Base-by-base conservation (phyloP, 2,113 vertebrate species). In the Manacus vitellinus region DNA sequence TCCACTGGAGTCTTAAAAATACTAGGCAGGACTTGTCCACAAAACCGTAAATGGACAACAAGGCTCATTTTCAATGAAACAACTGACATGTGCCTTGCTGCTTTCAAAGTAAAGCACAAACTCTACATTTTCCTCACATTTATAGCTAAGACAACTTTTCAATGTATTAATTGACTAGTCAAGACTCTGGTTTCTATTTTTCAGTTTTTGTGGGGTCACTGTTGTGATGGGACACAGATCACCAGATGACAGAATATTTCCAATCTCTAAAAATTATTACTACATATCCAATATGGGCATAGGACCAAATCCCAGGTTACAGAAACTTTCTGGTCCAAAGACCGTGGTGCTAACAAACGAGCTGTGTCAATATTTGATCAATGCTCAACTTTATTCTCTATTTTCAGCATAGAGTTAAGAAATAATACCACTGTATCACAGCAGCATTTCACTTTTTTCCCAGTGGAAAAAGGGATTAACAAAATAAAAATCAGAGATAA, bases 291-390 rank as follows among this genome's bases (percentile, higher is more conserved):
- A 20, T 19, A 56, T 28, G 23, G 94, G 90, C 92, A 93, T 0
- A 41, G 35, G 37, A 77, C n/a, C 83, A 95, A 95, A 94, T 78
- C 61, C 52, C 79, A 87, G 20, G 41, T 93, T 84, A 95, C 5
- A 7, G 83, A 59, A 95, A 92, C 67, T 56, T 92, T 77, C 56
- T 92, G n/a, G 72, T 84, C 63, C 72, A 84, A 96, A 95, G 78
- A 96, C 88, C 73, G 56, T 7, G 19, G 68, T 6, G 5, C 74
- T 89, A 91, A 86, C 52, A 61, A 95, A 73, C 0, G 18, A 75
- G 9, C 16, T 75, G 44, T 81, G 49, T 61, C 89, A 92, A 78
- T 72, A 93, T 80, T 83, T 83, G 78, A 90, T 85, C 66, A 55
- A 77, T 80, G 52, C 59, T 76, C 44, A 88, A 85, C n/a, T 79